Percentiles rank a stretch among this genome's conserved stretches.
Conservation (phyloP, 2,888 invertebrate species). For the Drosophila mayaguana region DNA sequence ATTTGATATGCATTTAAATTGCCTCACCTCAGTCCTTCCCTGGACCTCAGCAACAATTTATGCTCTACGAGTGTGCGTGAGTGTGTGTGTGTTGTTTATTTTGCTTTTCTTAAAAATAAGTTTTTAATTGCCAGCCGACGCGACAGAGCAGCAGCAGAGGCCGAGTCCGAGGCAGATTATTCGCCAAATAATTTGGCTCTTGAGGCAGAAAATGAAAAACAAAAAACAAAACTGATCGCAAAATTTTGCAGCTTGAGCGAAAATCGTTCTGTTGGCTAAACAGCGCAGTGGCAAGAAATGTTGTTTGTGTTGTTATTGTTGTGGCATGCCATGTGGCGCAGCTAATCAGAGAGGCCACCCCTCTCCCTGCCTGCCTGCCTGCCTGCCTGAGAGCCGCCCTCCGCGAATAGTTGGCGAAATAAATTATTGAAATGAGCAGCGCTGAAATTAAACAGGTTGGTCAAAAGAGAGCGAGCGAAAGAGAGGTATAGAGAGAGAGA, state of each 20-base stretch:
- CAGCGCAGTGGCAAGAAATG: conserved; percentile 22
- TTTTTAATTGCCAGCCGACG: conserved; percentile 68
- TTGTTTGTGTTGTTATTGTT: conserved; percentile 1
- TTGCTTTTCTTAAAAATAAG: conserved; percentile 74
- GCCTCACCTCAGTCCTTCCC: conserved; percentile 37
- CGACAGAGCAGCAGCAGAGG: conserved; percentile 37
- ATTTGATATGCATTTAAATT: conserved; percentile 75
- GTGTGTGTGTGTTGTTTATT: conserved; percentile 40
- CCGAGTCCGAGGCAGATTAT: conserved; percentile 76
- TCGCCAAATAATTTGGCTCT: conserved; percentile 84
- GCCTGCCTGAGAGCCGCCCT: not conserved
- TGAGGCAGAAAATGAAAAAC: conserved; percentile 41
- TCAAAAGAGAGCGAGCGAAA: conserved; percentile 33
- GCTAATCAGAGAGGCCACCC: conserved; percentile 46
- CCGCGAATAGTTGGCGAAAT: conserved; percentile 66
- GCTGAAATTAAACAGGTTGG: conserved; percentile 81
- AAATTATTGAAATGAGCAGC: conserved; percentile 76
- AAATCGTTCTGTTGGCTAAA: conserved; percentile 60
- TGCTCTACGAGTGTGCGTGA: conserved; percentile 21
- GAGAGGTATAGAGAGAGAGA: not conserved
- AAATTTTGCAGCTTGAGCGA: conserved; percentile 61
- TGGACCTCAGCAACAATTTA: conserved; percentile 39
- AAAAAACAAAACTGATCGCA: conserved; percentile 41
- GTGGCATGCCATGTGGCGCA: conserved; percentile 46
- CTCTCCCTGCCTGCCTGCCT: not conserved